Evolutionary conservation across 2,888 invertebrate genomes (phyloP).

Genomic region (Mimumesa dahlbomi): DNA sequence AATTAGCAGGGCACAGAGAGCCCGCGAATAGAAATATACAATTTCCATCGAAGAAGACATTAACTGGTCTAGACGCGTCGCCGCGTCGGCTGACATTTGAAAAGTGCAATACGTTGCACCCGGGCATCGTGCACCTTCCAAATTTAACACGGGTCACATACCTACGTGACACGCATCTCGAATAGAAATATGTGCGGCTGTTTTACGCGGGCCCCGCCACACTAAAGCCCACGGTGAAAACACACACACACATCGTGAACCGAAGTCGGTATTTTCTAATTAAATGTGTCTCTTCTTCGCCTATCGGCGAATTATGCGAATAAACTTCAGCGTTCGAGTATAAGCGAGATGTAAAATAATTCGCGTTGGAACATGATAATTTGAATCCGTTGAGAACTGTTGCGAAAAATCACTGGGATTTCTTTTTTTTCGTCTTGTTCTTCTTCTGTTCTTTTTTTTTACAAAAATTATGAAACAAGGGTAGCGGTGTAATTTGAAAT

Average conservation of each 20-base stretch:
- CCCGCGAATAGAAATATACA: constrained; percentile 11
- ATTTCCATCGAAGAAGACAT: constrained; percentile 20
- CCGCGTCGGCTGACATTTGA: constrained; percentile 47
- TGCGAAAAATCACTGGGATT: background rate
- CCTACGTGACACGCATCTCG: constrained; percentile 44
- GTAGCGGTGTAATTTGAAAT: too few species aligned
- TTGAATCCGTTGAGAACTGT: too few species aligned
- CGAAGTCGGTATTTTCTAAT: too few species aligned
- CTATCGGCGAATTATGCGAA: too few species aligned
- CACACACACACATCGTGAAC: too few species aligned
- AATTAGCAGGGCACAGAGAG: background rate
- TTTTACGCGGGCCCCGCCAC: constrained; percentile 13
- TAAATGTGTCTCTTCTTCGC: too few species aligned
- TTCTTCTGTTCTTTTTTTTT: background rate
- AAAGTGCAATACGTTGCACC: constrained; percentile 48
- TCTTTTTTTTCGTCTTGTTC: background rate
- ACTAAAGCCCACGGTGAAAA: too few species aligned
- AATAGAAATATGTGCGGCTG: constrained; percentile 40
- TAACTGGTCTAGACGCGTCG: constrained; percentile 17
- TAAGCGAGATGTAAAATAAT: too few species aligned
- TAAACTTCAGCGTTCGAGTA: too few species aligned
- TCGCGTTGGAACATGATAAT: too few species aligned
- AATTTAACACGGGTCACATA: constrained; percentile 56
- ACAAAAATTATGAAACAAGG: too few species aligned
- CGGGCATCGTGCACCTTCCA: constrained; percentile 43